These are phyloP conservation scores for Prosapia bicincta DNA, from an alignment of 2,888 invertebrate species.

Conservation along the genomic window DNA sequence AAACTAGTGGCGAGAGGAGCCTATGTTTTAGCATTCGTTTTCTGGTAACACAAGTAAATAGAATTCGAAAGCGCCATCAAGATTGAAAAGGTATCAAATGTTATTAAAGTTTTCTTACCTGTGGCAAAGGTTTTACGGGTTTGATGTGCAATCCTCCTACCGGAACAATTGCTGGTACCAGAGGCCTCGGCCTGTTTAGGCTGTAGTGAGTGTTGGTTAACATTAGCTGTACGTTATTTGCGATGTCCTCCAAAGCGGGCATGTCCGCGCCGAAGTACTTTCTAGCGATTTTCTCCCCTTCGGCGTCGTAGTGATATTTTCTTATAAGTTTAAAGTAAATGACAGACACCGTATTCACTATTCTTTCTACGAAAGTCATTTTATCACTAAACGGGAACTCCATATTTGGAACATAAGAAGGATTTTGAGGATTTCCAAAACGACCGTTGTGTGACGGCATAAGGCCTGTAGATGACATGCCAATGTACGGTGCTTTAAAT, in stretches of 20 bases:
- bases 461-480: conserved; percentile 33
- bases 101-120: conserved; percentile 31
- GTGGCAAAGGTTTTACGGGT: conserved; percentile 39
- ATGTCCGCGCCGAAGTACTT: conserved; percentile 9
- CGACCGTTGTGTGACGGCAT: conserved; percentile 34
- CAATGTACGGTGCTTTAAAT: conserved; percentile 34
- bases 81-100: too few species aligned
- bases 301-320: neutral
- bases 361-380: conserved; percentile 41
- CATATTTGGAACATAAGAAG: conserved; percentile 38
- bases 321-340: neutral
- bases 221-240: conserved; percentile 48
- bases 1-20: too few species aligned
- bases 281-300: conserved; percentile 12
- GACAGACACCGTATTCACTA: conserved; percentile 35
- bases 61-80: too few species aligned
- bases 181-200: conserved; percentile 48
- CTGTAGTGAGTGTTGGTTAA: conserved; percentile 52
- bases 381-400: conserved; percentile 35
- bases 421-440: conserved; percentile 37
- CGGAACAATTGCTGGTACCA: conserved; percentile 49
- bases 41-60: too few species aligned
- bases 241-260: conserved; percentile 13
- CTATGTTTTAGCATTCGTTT: too few species aligned
- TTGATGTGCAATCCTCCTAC: conserved; percentile 56